These are phyloP conservation scores for Onthophagus sagittarius DNA, from an alignment of 2,888 invertebrate genomes.

Conservation along the genomic window DNA sequence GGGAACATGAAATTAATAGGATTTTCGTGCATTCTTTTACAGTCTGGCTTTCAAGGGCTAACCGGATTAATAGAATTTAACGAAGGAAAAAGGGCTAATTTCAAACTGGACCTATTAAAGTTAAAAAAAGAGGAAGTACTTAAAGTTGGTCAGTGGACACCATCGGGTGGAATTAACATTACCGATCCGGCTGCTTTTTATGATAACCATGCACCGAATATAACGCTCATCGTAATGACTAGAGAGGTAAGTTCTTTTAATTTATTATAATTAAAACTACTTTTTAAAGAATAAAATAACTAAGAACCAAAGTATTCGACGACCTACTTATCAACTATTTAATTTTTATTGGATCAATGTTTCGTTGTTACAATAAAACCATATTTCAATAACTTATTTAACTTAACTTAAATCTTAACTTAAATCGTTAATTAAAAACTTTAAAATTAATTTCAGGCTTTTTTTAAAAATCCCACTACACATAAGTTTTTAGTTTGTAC, in stretches of 20 bases:
- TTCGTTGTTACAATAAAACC: no score
- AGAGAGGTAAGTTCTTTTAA: constrained; percentile 77
- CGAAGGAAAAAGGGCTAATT: constrained; percentile 77
- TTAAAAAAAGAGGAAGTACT: constrained; percentile 72
- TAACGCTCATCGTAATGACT: constrained; percentile 86
- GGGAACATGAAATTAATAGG: background rate
- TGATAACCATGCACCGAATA: constrained; percentile 76
- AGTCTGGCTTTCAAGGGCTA: constrained; percentile 80
- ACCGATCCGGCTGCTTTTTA: constrained; percentile 84
- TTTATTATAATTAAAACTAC: no score
- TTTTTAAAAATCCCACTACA: background rate
- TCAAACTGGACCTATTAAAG: constrained; percentile 81
- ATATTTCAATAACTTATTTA: no score
- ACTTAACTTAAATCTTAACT: no score
- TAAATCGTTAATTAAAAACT: no score
- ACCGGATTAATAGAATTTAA: constrained; percentile 86
- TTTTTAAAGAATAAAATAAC: no score
- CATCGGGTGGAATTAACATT: constrained; percentile 69
- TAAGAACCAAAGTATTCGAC: no score
- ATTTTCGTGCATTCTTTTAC: constrained; percentile 30
- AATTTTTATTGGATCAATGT: no score
- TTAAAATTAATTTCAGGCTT: no score
- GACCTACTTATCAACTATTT: no score
- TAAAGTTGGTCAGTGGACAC: constrained; percentile 81
- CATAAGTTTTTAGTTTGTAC: background rate